Evolutionary conservation across 2,888 invertebrate species (phyloP).

Genomic region (Apamea sordens): DNA sequence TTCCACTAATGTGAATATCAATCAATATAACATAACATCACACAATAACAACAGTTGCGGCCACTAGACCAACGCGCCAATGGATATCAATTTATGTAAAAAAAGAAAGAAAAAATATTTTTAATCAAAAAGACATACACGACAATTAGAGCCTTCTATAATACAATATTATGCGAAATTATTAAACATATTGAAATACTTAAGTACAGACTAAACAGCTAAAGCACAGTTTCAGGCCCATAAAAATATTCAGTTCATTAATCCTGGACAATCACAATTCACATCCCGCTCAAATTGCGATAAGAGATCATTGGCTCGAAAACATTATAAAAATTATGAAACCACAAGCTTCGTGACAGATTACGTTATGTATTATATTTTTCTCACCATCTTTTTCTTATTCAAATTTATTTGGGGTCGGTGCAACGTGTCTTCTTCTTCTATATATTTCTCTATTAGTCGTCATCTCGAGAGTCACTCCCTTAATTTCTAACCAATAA

Average conservation of each 20-base stretch:
- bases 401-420: background rate
- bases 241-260: conserved; percentile 31
- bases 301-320: conserved; percentile 29
- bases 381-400: background rate
- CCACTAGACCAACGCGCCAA: background rate
- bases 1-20: background rate
- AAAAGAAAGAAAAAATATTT: background rate
- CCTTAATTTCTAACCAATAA: background rate
- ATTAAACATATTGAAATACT: background rate
- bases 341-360: background rate
- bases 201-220: no score
- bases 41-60: background rate
- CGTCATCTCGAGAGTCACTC: no score
- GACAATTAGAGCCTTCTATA: background rate
- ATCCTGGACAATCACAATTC: conserved; percentile 27
- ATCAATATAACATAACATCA: background rate
- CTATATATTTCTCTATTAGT: background rate
- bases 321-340: conserved; percentile 1
- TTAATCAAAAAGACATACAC: background rate
- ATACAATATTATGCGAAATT: background rate
- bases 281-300: conserved; percentile 23
- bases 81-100: background rate
- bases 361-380: background rate
- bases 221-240: background rate
- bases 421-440: background rate